These are phyloP conservation scores for Prunella himalayana DNA, from an alignment of 2,113 vertebrate genomes.

Conservation along the genomic window DNA sequence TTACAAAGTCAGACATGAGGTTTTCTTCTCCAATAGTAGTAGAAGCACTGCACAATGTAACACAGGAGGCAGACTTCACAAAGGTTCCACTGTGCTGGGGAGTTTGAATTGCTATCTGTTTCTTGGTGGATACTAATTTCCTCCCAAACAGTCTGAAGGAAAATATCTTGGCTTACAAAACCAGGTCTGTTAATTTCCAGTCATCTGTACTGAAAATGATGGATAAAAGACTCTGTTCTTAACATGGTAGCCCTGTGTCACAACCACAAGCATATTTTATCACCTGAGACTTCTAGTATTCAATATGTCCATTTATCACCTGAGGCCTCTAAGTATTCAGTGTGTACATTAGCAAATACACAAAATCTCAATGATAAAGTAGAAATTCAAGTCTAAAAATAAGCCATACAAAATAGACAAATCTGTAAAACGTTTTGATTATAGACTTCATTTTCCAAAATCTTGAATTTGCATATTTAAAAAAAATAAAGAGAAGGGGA, in stretches of 20 bases:
- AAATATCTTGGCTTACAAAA: slow-evolving; percentile 8
- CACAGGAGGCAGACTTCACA: neutral
- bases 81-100: slow-evolving; percentile 23
- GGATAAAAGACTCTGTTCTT: slow-evolving; percentile 7
- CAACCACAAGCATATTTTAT: neutral
- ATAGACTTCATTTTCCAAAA: neutral
- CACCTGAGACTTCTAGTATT: slow-evolving; percentile 1
- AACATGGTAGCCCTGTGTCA: neutral
- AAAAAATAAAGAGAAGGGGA: neutral
- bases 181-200: neutral
- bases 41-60: neutral
- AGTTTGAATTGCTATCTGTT: slow-evolving; percentile 34
- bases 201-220: neutral
- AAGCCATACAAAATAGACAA: neutral
- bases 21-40: neutral
- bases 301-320: neutral
- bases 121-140: neutral
- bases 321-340: neutral
- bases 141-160: neutral
- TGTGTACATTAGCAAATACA: neutral
- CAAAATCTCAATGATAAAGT: neutral
- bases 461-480: neutral
- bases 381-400: neutral
- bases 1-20: neutral
- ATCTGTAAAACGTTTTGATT: neutral